Evolutionary conservation across 1,140 invertebrate species (phyloP), one percentile per base, ranked within the genome.

Genomic region (Mya arenaria): DNA sequence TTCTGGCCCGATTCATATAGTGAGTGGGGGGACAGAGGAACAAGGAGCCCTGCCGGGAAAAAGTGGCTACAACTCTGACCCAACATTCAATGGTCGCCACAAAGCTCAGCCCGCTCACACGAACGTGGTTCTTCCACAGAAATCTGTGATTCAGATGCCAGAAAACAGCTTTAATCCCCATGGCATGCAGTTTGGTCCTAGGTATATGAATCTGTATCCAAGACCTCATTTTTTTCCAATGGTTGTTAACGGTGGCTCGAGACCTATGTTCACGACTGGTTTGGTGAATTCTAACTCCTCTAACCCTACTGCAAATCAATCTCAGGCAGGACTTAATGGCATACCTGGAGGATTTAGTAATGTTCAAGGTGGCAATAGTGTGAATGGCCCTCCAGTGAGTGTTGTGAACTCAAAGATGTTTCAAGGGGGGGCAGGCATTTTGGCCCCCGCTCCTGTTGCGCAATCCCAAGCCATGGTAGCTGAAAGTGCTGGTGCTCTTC

Each of bases 11-110:
- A 10, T 19, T 19, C 10, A 48, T 48, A 48, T 48, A 19, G 41
- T 19, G 19, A 48, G 41, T 19, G 19, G 17, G 1, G 25, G 48
- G 48, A 52, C 48, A 52, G 25, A 52, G 4, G 48, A 23, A 23
- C 19, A 52, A 4, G 17, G 25, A 23, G 19, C 48, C 19, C 25
- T 10, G 48, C 17, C 48, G 32, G 65, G 75, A 1, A 55, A 19
- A 36, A 71, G 78, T 69, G 78, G 78, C 4, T 81, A 81, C 68
- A 81, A 32, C 6, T 81, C 78, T 8, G 78, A 81, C 60, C 78
- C 78, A 10, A 72, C 66, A 23, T 81, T 34, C 23, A 63, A 36
- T 3, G 34, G 56, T 62, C 52, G 44, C 17, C 56, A 65, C 34
- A 79, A 68, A 58, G 56, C 78, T 41, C 78, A 62, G 25, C 78